Evolutionary conservation across 1,140 invertebrate genomes (phyloP).

Genomic region (Scaptomyza pallida): DNA sequence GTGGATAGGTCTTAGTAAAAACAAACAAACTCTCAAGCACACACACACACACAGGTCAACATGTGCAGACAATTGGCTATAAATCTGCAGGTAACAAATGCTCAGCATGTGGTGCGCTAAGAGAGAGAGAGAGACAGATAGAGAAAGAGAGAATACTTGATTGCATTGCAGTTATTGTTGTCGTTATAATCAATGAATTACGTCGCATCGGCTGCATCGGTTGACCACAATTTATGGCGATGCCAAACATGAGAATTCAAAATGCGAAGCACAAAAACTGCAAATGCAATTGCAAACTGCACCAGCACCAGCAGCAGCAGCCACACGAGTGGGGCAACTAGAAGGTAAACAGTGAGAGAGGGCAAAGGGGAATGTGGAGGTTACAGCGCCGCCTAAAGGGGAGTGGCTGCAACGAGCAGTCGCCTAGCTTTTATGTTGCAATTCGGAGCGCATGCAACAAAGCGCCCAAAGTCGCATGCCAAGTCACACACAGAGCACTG

Average conservation of each 20-base stretch:
- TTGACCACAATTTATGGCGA: constrained; percentile 80
- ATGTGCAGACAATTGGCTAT: constrained; percentile 66
- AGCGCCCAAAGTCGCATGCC: constrained; percentile 52
- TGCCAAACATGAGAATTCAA: constrained; percentile 77
- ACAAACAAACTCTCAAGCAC: constrained; percentile 20
- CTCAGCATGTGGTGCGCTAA: constrained; percentile 11
- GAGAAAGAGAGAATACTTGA: constrained; percentile 2
- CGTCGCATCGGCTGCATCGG: constrained; percentile 80
- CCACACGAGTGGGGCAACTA: constrained; percentile 26
- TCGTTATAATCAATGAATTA: constrained; percentile 83
- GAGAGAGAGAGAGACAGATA: not conserved
- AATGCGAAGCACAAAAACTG: constrained; percentile 59
- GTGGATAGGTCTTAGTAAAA: constrained; percentile 41
- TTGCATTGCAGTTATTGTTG: constrained; percentile 71
- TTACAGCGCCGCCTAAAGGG: constrained; percentile 3
- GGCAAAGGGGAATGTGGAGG: too few species aligned
- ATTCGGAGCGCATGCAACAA: constrained; percentile 64
- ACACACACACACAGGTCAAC: constrained; percentile 22
- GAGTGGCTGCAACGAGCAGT: constrained; percentile 50
- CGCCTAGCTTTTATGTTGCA: constrained; percentile 65
- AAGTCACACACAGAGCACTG: constrained; percentile 35
- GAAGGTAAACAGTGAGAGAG: not conserved
- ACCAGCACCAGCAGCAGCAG: constrained; percentile 23
- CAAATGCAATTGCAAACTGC: constrained; percentile 41
- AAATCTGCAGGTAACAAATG: constrained; percentile 72